Conservation (phyloP, 2,888 invertebrate species). For the Caenorhabditis uteleia region DNA sequence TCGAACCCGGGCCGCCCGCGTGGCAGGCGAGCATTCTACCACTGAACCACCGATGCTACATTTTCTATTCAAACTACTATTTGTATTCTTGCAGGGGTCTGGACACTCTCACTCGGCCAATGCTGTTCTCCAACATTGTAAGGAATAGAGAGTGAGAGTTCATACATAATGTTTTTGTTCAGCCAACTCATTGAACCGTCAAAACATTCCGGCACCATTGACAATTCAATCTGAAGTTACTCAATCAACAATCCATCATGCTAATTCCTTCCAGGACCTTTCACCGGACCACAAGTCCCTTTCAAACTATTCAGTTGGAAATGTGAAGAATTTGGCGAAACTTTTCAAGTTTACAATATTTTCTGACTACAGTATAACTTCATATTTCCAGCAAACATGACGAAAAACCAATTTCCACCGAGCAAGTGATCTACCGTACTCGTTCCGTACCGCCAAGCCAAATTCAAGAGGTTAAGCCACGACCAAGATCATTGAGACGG, state of each 20-base stretch:
- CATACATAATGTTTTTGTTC: slow-evolving; percentile 2
- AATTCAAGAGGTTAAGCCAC: background rate
- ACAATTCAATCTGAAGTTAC: slow-evolving; percentile 8
- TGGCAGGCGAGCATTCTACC: slow-evolving; percentile 64
- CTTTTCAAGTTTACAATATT: slow-evolving; percentile 23
- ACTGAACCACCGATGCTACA: slow-evolving; percentile 63
- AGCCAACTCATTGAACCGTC: slow-evolving; percentile 24
- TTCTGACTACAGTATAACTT: background rate
- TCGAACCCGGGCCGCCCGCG: slow-evolving; percentile 63
- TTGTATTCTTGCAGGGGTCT: too few species aligned
- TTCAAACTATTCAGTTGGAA: slow-evolving; percentile 13
- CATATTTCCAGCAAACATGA: slow-evolving; percentile 25
- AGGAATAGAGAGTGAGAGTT: too few species aligned
- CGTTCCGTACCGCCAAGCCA: slow-evolving; percentile 17
- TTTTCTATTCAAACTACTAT: slow-evolving; percentile 12
- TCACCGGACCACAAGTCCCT: slow-evolving; percentile 5
- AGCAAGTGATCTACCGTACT: slow-evolving; percentile 25
- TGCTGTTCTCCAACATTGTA: too few species aligned
- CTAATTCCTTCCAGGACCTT: slow-evolving; percentile 8
- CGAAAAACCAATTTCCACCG: slow-evolving; percentile 29
- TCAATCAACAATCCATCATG: slow-evolving; percentile 8
- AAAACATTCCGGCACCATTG: slow-evolving; percentile 28
- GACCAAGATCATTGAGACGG: slow-evolving; percentile 14
- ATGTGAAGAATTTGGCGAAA: slow-evolving; percentile 30
- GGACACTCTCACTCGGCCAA: too few species aligned